phyloP scores from a whole-genome alignment of 2,113 vertebrate species.

The Arothron firmamentum region DNA sequence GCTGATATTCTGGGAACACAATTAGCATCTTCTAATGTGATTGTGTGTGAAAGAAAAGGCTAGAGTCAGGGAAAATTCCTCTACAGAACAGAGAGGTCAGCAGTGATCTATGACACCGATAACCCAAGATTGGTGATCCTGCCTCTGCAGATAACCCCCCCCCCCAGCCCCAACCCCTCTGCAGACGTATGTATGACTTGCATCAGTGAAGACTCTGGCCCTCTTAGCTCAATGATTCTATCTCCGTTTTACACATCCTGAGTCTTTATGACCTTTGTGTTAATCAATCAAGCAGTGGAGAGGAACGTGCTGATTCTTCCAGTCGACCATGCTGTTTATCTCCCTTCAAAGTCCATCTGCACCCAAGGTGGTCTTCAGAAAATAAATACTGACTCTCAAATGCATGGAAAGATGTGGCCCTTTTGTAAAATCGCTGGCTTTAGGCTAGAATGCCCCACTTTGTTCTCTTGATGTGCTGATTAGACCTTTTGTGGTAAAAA shows the following conservation, averaged over 20 bases:
- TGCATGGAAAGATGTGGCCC: background rate
- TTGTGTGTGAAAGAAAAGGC: conserved; percentile 8
- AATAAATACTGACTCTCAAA: background rate
- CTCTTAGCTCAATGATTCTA: conserved; percentile 20
- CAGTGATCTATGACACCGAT: conserved; percentile 43
- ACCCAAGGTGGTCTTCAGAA: background rate
- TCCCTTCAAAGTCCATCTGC: background rate
- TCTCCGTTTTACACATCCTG: background rate
- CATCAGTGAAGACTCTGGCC: background rate
- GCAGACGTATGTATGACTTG: no score
- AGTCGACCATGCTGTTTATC: background rate
- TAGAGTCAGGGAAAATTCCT: conserved; percentile 55
- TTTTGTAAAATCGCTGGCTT: background rate
- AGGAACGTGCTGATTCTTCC: conserved; percentile 40
- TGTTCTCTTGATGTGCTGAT: background rate
- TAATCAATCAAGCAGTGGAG: conserved; percentile 32
- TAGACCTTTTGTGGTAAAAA: background rate
- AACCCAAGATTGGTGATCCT: conserved; percentile 29
- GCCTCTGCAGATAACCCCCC: background rate
- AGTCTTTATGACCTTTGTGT: conserved; percentile 10
- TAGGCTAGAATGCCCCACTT: conserved; percentile 4
- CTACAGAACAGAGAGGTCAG: conserved; percentile 45
- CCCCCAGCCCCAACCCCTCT: no score
- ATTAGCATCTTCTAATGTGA: conserved; percentile 4
- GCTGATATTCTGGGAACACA: background rate